phyloP scores from a whole-genome alignment of 2,888 invertebrate species.

The Dryobotodes eremita region DNA sequence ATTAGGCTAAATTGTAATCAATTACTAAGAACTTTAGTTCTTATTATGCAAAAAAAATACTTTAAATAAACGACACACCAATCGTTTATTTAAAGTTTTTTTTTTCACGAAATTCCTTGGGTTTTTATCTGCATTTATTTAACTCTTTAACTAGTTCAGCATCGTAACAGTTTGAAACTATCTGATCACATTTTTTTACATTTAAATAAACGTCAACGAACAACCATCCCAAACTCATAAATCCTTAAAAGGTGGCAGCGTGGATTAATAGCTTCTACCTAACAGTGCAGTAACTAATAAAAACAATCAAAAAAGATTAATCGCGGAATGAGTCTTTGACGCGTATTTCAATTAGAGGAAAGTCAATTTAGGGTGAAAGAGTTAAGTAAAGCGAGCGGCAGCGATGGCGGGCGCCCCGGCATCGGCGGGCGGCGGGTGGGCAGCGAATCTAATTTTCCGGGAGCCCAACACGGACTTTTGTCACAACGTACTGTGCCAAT shows the following conservation, averaged over 20 bases:
- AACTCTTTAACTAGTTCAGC: background rate
- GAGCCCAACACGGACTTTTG: conserved; percentile 84
- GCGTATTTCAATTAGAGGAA: conserved; percentile 84
- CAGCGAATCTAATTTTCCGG: conserved; percentile 86
- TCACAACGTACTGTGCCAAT: conserved; percentile 86
- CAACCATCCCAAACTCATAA: conserved; percentile 12
- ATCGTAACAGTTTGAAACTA: background rate
- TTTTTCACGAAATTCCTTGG: background rate
- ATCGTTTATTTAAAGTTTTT: too few relatives aligned
- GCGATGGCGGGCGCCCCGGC: conserved; percentile 64
- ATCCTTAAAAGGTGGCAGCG: conserved; percentile 13
- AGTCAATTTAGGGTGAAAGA: conserved; percentile 88
- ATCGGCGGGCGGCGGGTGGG: conserved; percentile 67
- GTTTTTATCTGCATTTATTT: conserved; percentile 9
- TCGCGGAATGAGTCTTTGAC: conserved; percentile 75
- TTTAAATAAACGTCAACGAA: conserved; percentile 1
- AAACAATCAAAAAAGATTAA: conserved; percentile 73
- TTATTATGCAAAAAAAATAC: background rate
- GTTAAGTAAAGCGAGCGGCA: conserved; percentile 82
- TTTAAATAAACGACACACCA: conserved; percentile 13
- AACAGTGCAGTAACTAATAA: conserved; percentile 51
- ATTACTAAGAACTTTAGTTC: background rate
- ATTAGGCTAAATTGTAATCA: background rate
- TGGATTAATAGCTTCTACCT: conserved; percentile 28
- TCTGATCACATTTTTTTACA: background rate